Percentiles rank a stretch among this genome's conserved stretches.
Evolutionary conservation across 2,888 invertebrate genomes (phyloP).

Genomic region (Lagria hirta): DNA sequence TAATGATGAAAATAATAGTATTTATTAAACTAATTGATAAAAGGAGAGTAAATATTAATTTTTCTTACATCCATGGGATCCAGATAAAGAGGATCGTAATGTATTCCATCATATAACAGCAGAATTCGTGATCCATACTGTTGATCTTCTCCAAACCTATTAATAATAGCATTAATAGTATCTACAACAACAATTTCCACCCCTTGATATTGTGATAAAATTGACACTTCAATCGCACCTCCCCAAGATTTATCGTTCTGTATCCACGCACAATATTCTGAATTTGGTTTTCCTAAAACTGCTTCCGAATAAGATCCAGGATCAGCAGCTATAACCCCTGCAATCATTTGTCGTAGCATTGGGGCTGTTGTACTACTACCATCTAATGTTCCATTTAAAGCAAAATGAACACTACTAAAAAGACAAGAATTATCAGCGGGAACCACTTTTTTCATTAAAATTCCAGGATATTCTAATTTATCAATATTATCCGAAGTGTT

Average conservation of each 20-base stretch:
- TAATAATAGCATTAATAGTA: slow-evolving; percentile 85
- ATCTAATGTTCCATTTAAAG: slow-evolving; percentile 75
- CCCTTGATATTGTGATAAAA: slow-evolving; percentile 82
- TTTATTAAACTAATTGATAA: too few relatives aligned
- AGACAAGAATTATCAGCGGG: slow-evolving; percentile 96
- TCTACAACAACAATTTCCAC: slow-evolving; percentile 94
- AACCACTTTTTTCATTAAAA: slow-evolving; percentile 86
- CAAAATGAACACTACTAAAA: slow-evolving; percentile 84
- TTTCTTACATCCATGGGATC: slow-evolving; percentile 74
- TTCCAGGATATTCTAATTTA: slow-evolving; percentile 59
- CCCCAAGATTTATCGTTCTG: slow-evolving; percentile 89
- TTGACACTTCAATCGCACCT: slow-evolving; percentile 91
- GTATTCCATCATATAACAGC: slow-evolving; percentile 92
- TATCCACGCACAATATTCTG: slow-evolving; percentile 90
- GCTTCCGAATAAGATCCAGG: slow-evolving; percentile 80
- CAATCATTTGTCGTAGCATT: slow-evolving; percentile 84
- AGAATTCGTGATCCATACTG: slow-evolving; percentile 82
- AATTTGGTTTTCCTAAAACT: slow-evolving; percentile 77
- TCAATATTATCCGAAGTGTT: slow-evolving; percentile 13
- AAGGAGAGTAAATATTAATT: too few relatives aligned
- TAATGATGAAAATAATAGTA: too few relatives aligned
- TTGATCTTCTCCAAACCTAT: slow-evolving; percentile 91
- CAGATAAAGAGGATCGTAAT: slow-evolving; percentile 91
- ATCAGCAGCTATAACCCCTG: slow-evolving; percentile 77
- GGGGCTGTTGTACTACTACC: slow-evolving; percentile 71